phyloP scores from a whole-genome alignment of 2,113 vertebrate species.

The Tiliqua scincoides region DNA sequence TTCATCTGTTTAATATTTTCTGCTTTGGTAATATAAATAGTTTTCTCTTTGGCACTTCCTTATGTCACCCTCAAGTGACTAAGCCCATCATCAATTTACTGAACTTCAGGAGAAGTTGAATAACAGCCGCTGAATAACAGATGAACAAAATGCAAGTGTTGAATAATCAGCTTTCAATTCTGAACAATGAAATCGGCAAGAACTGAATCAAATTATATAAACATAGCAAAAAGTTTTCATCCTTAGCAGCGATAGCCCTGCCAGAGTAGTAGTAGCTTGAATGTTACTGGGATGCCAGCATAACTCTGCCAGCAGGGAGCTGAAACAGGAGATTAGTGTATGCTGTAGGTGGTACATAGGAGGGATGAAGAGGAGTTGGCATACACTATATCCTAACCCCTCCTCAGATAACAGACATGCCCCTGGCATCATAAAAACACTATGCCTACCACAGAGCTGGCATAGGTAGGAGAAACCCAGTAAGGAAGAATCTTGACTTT shows the following conservation, averaged over 20 bases:
- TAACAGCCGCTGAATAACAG: not conserved
- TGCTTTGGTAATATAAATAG: not conserved
- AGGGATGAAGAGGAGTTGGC: no score
- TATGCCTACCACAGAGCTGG: no score
- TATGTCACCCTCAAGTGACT: not conserved
- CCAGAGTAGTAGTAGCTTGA: no score
- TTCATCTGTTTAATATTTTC: not conserved
- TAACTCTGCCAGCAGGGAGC: no score
- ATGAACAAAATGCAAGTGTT: not conserved
- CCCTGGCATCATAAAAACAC: no score
- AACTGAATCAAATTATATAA: not conserved
- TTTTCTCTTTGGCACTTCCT: not conserved
- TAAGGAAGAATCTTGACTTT: not conserved
- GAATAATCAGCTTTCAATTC: conserved; percentile 1
- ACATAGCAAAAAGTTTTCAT: not conserved
- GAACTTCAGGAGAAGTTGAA: conserved; percentile 10
- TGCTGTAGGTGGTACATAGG: no score
- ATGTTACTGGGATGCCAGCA: no score
- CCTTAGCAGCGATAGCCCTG: no score
- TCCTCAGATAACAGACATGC: no score
- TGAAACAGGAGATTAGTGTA: no score
- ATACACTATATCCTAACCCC: no score
- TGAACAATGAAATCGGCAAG: not conserved
- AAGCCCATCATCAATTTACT: not conserved
- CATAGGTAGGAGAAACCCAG: no score